Base-by-base conservation (phyloP, 2,888 invertebrate genomes). In the Cantharis nigra region DNA sequence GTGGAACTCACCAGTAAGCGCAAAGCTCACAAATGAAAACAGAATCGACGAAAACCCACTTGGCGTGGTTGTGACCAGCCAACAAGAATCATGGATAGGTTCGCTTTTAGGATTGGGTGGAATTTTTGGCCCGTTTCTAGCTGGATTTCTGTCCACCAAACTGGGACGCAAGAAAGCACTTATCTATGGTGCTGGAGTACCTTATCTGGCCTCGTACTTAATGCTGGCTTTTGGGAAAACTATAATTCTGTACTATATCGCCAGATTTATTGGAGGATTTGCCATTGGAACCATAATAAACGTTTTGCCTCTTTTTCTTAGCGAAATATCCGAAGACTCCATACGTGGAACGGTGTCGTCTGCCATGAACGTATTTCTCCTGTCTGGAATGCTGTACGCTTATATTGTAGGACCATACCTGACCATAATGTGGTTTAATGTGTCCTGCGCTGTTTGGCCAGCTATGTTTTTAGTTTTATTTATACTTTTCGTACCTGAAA, bases 291-390 rank as follows among this genome's bases (percentile, higher is more conserved):
- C 93, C 83, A 88, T 92, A 16, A 93, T 93, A 88, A 92, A 93
- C 0, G 91, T 93, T 2, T 91, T 92, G 0, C 95, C 96, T 0
- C 94, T 96, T 91, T 96, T 96, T 88, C 92, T 95, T 79, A 94
- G 95, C 69, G 96, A 96, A 87, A 94, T 95, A 63, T 91, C 95
- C 11, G 93, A 94, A 90, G 92, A 93, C 74, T 93, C 93, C 26
- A 91, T 92, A 7, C 90, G 96, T 78, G 96, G 96, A 0, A 92
- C 94, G 0, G 88, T 96, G 0, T 96, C 96, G 3, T 94, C 96
- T 0, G 92, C 95, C 78, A 92, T 96, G 77, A 94, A 94, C 83
- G 89, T 93, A 26, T 94, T 94, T 88, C 92, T 95, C 23, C 89
- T 89, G 1, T 70, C 91, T 1, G 95, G 95, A 5, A 92, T 93